Percentiles rank a stretch among this genome's conserved stretches.
These are phyloP conservation scores for Calonectris borealis DNA, from an alignment of 2,113 vertebrate genomes.

Conservation along the genomic window DNA sequence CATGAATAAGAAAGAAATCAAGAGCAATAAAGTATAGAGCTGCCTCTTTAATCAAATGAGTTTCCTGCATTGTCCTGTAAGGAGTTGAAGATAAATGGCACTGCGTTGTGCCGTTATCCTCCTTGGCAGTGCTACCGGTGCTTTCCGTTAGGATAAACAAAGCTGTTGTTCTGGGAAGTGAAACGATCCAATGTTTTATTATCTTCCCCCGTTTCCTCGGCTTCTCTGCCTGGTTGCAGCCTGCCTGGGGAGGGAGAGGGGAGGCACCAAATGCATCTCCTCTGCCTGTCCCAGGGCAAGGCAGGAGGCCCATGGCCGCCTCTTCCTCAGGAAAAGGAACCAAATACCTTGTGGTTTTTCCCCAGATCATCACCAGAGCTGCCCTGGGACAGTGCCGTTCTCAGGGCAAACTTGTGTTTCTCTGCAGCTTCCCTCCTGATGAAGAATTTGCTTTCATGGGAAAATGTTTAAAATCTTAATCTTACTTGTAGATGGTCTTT, in stretches of 20 bases:
- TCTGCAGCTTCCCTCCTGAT: not conserved
- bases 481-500: not conserved
- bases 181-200: not conserved
- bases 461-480: not conserved
- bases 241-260: too few relatives aligned
- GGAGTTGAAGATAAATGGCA: not conserved
- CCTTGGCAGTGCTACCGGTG: not conserved
- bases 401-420: not conserved
- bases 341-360: not conserved
- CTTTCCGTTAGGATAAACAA: not conserved
- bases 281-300: not conserved
- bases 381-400: not conserved
- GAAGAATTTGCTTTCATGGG: not conserved
- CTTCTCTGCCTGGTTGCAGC: not conserved
- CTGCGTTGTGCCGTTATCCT: rapidly evolving
- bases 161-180: not conserved
- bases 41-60: not conserved
- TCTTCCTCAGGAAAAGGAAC: not conserved
- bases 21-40: not conserved
- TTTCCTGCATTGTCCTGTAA: not conserved
- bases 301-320: too few relatives aligned
- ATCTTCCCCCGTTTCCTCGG: not conserved
- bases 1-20: not conserved
- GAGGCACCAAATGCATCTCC: not conserved
- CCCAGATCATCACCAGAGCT: not conserved